Conservation (phyloP, 1,140 invertebrate species). For the Sipha flava region DNA sequence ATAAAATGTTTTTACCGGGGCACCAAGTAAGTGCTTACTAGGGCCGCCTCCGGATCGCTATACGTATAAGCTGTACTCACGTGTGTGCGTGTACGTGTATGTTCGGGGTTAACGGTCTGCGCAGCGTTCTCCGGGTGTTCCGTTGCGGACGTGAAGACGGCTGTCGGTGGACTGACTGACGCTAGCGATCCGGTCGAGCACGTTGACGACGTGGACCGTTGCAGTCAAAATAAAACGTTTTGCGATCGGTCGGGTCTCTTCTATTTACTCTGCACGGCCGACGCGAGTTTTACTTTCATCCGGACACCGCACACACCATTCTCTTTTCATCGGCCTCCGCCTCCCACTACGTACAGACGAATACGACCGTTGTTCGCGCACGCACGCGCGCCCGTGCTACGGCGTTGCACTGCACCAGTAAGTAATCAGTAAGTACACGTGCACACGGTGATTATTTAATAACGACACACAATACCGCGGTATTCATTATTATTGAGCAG, state of each 20-base stretch:
- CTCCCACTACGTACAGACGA: not conserved
- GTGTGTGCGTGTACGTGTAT: too few relatives aligned
- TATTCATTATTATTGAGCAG: not conserved
- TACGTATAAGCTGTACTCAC: too few relatives aligned
- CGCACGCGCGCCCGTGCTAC: not conserved
- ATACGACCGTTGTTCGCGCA: not conserved
- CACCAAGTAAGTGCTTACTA: too few relatives aligned
- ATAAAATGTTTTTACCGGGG: too few relatives aligned
- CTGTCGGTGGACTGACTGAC: not conserved
- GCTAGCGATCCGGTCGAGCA: not conserved
- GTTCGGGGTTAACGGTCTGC: not conserved
- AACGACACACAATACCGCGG: not conserved
- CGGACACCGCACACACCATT: not conserved
- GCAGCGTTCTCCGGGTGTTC: not conserved
- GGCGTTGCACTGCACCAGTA: not conserved
- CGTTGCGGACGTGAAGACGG: not conserved
- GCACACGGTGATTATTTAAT: not conserved
- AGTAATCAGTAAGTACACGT: too few relatives aligned
- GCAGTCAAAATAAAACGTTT: not conserved
- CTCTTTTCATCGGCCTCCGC: not conserved
- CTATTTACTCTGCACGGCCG: not conserved
- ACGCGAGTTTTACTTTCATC: constrained; percentile 18
- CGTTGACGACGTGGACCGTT: not conserved
- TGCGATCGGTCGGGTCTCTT: not conserved
- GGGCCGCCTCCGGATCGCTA: too few relatives aligned